Evolutionary conservation across 2,888 invertebrate species (phyloP).

Genomic region (Latheticus oryzae): DNA sequence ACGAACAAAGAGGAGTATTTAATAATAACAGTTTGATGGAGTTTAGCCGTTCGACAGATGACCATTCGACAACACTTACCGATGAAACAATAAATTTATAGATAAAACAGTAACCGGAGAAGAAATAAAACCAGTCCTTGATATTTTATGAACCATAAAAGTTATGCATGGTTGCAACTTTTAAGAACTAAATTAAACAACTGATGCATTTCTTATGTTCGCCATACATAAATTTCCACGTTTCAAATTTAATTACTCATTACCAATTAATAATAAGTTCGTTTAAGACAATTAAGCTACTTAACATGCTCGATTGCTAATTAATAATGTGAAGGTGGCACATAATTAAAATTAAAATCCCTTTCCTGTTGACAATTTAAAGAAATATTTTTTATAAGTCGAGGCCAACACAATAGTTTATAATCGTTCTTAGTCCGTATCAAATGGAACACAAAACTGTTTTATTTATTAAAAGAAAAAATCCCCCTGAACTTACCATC

Average conservation of each 20-base stretch:
- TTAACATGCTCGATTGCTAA: constrained; percentile 27
- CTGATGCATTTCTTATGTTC: constrained; percentile 42
- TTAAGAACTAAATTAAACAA: constrained; percentile 44
- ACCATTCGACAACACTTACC: too few relatives aligned
- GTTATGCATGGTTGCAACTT: constrained; percentile 46
- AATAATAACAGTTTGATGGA: too few relatives aligned
- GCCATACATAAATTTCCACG: constrained; percentile 38
- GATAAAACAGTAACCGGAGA: constrained; percentile 25
- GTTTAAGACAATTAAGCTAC: constrained; percentile 5
- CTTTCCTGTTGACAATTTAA: too few relatives aligned
- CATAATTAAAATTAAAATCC: not conserved
- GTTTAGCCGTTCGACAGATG: too few relatives aligned
- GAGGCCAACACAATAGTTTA: too few relatives aligned
- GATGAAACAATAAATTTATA: too few relatives aligned
- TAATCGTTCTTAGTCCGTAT: too few relatives aligned
- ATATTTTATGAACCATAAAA: constrained; percentile 46
- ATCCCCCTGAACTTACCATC: too few relatives aligned
- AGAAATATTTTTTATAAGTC: too few relatives aligned
- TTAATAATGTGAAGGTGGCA: constrained; percentile 11
- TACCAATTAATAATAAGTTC: constrained; percentile 26
- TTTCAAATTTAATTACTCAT: constrained; percentile 17
- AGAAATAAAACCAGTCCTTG: constrained; percentile 44
- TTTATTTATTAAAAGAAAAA: too few relatives aligned
- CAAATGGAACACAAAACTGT: too few relatives aligned
- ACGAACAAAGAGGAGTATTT: too few relatives aligned